phyloP scores from a whole-genome alignment of 1,140 invertebrate species.

The Drosophila hydei region DNA sequence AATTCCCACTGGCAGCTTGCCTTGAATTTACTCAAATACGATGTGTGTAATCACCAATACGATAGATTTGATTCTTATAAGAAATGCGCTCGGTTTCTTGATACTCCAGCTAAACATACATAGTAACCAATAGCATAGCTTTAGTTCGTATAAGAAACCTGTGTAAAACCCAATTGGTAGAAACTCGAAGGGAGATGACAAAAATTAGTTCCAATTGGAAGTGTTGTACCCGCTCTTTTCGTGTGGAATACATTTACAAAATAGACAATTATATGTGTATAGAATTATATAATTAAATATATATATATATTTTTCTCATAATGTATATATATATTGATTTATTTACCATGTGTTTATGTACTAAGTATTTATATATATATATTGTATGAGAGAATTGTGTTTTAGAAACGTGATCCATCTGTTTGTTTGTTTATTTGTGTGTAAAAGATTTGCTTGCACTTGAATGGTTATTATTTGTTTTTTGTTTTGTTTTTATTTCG shows the following conservation, averaged over 20 bases:
- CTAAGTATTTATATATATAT: constrained; percentile 52
- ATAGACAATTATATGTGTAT: constrained; percentile 51
- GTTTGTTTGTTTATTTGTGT: constrained; percentile 44
- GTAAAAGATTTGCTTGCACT: constrained; percentile 50
- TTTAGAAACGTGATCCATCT: constrained; percentile 67
- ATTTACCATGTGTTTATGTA: constrained; percentile 35
- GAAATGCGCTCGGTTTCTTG: too few species aligned
- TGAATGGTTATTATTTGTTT: constrained; percentile 28
- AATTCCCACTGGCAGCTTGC: constrained; percentile 14
- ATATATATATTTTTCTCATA: constrained; percentile 36
- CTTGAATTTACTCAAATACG: constrained; percentile 6
- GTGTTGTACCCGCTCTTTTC: constrained; percentile 40
- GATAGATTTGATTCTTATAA: too few species aligned
- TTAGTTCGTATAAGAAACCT: too few species aligned
- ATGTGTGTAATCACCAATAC: background rate
- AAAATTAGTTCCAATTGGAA: constrained; percentile 5
- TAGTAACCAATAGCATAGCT: too few species aligned
- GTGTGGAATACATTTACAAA: constrained; percentile 61
- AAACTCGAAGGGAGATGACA: constrained; percentile 10
- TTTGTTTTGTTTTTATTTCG: constrained; percentile 13
- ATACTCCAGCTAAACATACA: background rate
- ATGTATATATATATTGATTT: constrained; percentile 52
- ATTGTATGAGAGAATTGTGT: constrained; percentile 55
- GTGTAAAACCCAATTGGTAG: constrained; percentile 1
- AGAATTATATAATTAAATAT: constrained; percentile 40